Evolutionary conservation across 1,140 invertebrate species (phyloP), one percentile per base, ranked within the genome.

Genomic region (Danaus plexippus): DNA sequence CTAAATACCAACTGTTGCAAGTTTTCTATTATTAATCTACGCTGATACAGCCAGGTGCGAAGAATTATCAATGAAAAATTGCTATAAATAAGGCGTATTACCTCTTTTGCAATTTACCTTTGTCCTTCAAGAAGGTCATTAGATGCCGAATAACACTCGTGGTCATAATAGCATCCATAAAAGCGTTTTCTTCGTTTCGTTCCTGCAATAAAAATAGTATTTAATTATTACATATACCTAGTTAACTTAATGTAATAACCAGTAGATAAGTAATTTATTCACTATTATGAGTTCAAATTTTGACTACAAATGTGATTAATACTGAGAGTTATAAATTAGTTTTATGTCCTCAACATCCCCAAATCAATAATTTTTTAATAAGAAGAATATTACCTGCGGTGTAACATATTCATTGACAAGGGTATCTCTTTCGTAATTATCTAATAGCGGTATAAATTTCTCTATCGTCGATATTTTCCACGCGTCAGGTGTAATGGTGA

Each of bases 381-480:
- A 44, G 11, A 9, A 50, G 44, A n/a, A 46, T 64, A 46, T n/a
- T 67, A 95, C 94, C 71, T 91, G 89, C 46, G 91, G 83, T 8
- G 93, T 96, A 6, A 95, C 92, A 59, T 93, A 87, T 85, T 97
- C 96, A 70, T 92, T 91, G n/a, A 90, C 89, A 18, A 89, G 88
- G 0, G 91, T 91, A 66, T 94, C 91, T 54, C 92, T 80, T 69
- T 94, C 90, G 69, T 95, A 95, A 73, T 95, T 95, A 69, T 95
- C 92, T 67, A 92, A 91, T 32, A 95, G 87, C 1, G 88, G 75
- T 10, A 90, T 70, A 60, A 95, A 88, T 66, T 91, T 92, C 66
- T 91, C 86, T 43, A 94, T 89, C 5, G 93, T 94, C 6, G 90
- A 83, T 15, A 90, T 89, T 74, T 90, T 88, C 66, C 89, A 89